Evolutionary conservation across 1,140 invertebrate species (phyloP).

Genomic region (Drosophila rhopaloa): DNA sequence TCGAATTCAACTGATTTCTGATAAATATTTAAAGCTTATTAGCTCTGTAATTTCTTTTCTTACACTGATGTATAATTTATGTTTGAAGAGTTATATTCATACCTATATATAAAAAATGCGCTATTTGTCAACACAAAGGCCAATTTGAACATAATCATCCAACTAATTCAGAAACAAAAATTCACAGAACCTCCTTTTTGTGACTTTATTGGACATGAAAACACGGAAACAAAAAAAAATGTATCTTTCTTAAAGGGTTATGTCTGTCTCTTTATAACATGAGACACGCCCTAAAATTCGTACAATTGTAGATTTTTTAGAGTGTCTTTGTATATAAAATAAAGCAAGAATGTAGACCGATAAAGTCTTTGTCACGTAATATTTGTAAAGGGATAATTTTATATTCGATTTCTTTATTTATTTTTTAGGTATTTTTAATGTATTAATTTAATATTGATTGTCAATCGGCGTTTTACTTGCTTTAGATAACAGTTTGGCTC

Average conservation of each 20-base stretch:
- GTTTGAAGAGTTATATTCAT: slow-evolving; percentile 16
- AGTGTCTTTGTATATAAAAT: slow-evolving; percentile 14
- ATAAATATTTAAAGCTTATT: slow-evolving; percentile 55
- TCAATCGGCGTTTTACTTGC: slow-evolving; percentile 2
- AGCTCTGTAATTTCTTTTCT: slow-evolving; percentile 45
- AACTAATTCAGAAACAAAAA: slow-evolving; percentile 84
- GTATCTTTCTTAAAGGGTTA: too few species aligned
- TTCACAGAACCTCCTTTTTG: slow-evolving; percentile 54
- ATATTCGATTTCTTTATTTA: neutral
- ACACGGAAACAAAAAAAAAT: neutral
- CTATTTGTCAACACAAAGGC: slow-evolving; percentile 85
- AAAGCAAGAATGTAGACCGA: slow-evolving; percentile 9
- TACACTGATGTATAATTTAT: slow-evolving; percentile 58
- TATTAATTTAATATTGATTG: too few species aligned
- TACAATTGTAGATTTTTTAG: neutral
- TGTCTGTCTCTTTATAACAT: neutral
- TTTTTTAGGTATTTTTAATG: neutral
- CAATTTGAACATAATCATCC: slow-evolving; percentile 85
- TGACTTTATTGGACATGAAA: slow-evolving; percentile 17
- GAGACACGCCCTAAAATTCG: slow-evolving; percentile 3
- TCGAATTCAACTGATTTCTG: slow-evolving; percentile 78
- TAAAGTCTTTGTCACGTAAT: neutral
- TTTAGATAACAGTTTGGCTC: slow-evolving; percentile 5
- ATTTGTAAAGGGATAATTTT: neutral
- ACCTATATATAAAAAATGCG: slow-evolving; percentile 72